Evolutionary conservation across 2,113 vertebrate genomes (phyloP).

Genomic region (Athene noctua): DNA sequence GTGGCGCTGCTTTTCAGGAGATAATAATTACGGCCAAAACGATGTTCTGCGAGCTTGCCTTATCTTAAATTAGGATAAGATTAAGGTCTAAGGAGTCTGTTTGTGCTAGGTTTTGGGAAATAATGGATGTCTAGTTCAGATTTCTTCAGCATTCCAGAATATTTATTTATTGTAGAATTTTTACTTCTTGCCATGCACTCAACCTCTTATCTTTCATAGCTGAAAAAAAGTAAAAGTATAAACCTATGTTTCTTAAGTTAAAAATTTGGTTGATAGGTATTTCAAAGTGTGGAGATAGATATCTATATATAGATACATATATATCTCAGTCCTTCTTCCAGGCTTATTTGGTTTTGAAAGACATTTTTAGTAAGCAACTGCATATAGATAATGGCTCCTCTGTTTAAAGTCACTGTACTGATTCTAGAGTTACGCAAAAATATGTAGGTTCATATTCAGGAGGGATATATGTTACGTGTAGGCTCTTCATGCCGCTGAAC

Average conservation of each 20-base stretch:
- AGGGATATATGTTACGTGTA: neutral
- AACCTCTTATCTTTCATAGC: neutral
- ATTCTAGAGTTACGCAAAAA: neutral
- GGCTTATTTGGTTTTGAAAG: neutral
- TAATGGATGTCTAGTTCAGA: neutral
- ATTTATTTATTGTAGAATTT: neutral
- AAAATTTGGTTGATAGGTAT: neutral
- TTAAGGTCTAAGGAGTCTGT: slow-evolving; percentile 30
- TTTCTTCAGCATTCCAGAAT: neutral
- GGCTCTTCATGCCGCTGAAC: neutral
- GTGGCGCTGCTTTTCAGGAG: neutral
- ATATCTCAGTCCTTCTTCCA: neutral
- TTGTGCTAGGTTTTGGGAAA: slow-evolving; percentile 27
- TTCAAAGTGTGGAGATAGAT: neutral
- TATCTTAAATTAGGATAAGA: slow-evolving; percentile 38
- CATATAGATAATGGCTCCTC: neutral
- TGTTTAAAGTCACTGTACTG: slow-evolving; percentile 16
- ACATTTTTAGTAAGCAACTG: neutral
- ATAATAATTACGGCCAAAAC: slow-evolving; percentile 54
- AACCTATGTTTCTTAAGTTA: neutral
- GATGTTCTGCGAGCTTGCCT: neutral
- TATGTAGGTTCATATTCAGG: slow-evolving; percentile 17
- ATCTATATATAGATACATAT: neutral
- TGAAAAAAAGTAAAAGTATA: neutral
- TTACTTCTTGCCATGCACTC: neutral